Evolutionary conservation across 2,797 vertebrate genomes (phyloP).

Genomic region (Manis pentadactyla): DNA sequence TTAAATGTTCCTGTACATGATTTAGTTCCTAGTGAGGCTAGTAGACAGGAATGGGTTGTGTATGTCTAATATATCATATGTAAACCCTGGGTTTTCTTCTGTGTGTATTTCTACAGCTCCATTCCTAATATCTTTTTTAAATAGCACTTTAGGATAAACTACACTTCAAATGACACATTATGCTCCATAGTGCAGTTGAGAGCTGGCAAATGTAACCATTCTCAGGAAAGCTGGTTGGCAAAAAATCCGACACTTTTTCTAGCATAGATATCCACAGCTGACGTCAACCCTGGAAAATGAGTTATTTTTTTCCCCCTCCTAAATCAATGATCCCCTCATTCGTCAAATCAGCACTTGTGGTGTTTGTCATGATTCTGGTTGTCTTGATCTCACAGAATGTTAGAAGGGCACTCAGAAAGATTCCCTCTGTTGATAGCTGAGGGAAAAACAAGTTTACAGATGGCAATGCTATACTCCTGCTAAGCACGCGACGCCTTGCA

Average conservation of each 20-base stretch:
- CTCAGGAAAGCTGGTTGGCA: constrained; percentile 36
- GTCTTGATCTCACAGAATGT: constrained; percentile 66
- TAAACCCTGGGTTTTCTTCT: constrained; percentile 60
- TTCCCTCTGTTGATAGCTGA: not conserved
- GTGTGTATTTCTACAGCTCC: constrained; percentile 57
- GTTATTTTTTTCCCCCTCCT: not conserved
- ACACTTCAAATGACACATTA: constrained; percentile 21
- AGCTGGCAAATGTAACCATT: constrained; percentile 70
- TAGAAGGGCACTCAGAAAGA: constrained; percentile 65
- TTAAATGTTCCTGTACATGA: constrained; percentile 56
- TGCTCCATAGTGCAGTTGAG: constrained; percentile 58
- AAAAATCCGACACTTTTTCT: constrained; percentile 55
- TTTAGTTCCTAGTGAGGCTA: not conserved
- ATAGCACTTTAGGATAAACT: constrained; percentile 67
- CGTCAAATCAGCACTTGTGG: constrained; percentile 58
- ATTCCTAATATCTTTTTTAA: constrained; percentile 52
- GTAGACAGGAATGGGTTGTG: constrained; percentile 38
- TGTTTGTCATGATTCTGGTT: not conserved
- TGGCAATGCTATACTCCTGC: constrained; percentile 13
- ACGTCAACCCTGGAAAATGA: constrained; percentile 79
- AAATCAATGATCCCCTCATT: constrained; percentile 72
- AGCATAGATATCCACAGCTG: constrained; percentile 54
- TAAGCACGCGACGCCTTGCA: constrained; percentile 53
- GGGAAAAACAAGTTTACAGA: constrained; percentile 75
- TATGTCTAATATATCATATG: constrained; percentile 18